A percentile compares a stretch with the other conserved stretches of the same genome.
These are phyloP conservation scores for Tipula confusa DNA, from an alignment of 2,888 invertebrate genomes.

Conservation along the genomic window DNA sequence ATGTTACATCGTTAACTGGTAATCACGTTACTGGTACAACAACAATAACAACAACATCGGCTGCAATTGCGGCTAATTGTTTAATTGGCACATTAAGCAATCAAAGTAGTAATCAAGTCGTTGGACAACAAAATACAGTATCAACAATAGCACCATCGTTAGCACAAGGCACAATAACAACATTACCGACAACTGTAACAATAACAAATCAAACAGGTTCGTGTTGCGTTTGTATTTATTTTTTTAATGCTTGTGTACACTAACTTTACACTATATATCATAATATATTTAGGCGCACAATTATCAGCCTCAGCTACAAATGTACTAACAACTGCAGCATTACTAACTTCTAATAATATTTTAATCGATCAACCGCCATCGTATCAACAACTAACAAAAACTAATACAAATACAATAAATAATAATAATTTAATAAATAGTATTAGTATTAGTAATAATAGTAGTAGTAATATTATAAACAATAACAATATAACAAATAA, in stretches of 20 bases:
- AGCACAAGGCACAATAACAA: conserved; percentile 39
- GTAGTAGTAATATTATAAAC: conserved; percentile 34
- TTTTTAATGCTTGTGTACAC: background rate
- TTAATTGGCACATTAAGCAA: background rate
- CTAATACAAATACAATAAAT: conserved; percentile 37
- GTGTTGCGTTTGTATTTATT: conserved; percentile 32
- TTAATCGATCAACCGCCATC: conserved; percentile 8
- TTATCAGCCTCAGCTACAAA: background rate
- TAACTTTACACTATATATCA: background rate
- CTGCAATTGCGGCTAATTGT: conserved; percentile 38
- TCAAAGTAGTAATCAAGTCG: conserved; percentile 33
- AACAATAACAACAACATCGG: conserved; percentile 49
- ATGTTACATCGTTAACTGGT: conserved; percentile 69
- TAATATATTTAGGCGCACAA: background rate
- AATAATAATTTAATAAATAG: conserved; percentile 39
- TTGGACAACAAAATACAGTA: conserved; percentile 34
- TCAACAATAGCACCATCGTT: conserved; percentile 33
- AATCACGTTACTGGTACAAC: conserved; percentile 53
- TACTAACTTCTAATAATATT: conserved; percentile 32
- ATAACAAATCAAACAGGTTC: conserved; percentile 26
- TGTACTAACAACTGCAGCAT: conserved; percentile 26
- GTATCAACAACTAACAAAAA: conserved; percentile 31
- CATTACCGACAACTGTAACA: conserved; percentile 37
- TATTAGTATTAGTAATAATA: conserved; percentile 38
- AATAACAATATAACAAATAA: conserved; percentile 39